These are phyloP conservation scores for Pelecanus crispus DNA, from an alignment of 2,113 vertebrate genomes.

Conservation along the genomic window DNA sequence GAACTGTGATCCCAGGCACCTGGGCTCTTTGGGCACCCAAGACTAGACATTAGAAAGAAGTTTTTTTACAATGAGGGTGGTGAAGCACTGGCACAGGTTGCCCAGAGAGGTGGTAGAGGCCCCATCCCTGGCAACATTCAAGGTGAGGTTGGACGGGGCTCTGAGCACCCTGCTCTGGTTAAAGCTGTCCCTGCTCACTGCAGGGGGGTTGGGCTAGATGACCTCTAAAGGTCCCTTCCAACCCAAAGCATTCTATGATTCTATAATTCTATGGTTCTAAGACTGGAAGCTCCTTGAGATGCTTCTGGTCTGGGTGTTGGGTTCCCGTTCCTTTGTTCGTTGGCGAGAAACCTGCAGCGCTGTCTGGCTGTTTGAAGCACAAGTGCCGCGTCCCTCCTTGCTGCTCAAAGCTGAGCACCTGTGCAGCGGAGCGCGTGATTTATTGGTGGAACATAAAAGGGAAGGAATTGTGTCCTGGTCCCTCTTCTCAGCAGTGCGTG, in stretches of 20 bases:
- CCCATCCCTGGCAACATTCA: no score
- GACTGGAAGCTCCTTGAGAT: not conserved
- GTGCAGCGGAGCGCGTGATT: fast-evolving
- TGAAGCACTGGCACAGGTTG: no score
- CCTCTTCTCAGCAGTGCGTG: fast-evolving
- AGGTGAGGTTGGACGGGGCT: no score
- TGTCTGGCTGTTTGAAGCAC: not conserved
- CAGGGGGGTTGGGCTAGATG: no score
- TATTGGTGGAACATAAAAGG: not conserved
- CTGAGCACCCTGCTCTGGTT: no score
- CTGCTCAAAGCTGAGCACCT: not conserved
- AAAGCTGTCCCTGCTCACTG: no score
- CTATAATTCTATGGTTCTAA: no score
- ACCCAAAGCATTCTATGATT: no score
- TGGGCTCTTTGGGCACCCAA: not conserved
- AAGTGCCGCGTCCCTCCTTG: not conserved
- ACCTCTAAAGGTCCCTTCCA: no score
- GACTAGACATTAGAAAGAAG: no score
- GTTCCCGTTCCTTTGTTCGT: not conserved
- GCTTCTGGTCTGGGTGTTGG: not conserved
- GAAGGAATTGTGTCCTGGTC: not conserved
- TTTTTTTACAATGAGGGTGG: no score
- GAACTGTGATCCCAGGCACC: not conserved
- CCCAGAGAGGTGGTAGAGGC: no score
- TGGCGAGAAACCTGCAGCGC: not conserved